A percentile compares a stretch with the other conserved stretches of the same genome.
Conservation (phyloP, 2,113 vertebrate species). For the Circaetus cinerascens region DNA sequence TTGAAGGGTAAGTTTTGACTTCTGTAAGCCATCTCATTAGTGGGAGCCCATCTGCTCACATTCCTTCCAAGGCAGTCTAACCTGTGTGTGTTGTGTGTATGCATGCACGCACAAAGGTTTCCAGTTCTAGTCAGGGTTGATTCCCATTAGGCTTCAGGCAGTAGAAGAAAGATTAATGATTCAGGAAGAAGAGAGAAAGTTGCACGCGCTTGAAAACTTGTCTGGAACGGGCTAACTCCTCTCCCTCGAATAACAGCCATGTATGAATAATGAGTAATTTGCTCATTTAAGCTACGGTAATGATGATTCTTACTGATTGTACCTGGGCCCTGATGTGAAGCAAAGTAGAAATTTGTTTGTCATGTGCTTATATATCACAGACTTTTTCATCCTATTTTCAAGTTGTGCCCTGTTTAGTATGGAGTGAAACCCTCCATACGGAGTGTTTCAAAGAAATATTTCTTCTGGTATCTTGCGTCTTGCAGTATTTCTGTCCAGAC, state of each 20-base stretch:
- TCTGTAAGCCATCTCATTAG: slow-evolving; percentile 20
- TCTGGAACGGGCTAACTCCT: neutral
- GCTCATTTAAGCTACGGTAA: neutral
- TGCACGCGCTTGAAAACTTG: neutral
- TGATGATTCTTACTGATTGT: neutral
- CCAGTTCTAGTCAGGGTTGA: neutral
- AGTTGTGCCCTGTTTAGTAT: neutral
- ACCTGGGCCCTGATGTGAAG: neutral
- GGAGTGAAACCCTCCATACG: neutral
- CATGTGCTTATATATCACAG: neutral
- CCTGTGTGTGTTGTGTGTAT: neutral
- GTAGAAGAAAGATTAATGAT: neutral
- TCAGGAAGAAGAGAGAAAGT: neutral
- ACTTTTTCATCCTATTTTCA: neutral
- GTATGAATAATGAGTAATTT: neutral
- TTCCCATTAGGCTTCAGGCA: neutral
- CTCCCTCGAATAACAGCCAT: neutral
- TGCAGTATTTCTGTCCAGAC: neutral
- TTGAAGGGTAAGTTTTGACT: neutral
- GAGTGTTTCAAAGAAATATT: neutral
- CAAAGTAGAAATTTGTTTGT: neutral
- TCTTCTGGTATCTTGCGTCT: neutral
- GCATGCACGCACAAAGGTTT: neutral
- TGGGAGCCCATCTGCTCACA: neutral
- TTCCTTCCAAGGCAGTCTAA: neutral